Evolutionary conservation across 2,888 invertebrate species (phyloP).

Genomic region (Halocaridina rubra): DNA sequence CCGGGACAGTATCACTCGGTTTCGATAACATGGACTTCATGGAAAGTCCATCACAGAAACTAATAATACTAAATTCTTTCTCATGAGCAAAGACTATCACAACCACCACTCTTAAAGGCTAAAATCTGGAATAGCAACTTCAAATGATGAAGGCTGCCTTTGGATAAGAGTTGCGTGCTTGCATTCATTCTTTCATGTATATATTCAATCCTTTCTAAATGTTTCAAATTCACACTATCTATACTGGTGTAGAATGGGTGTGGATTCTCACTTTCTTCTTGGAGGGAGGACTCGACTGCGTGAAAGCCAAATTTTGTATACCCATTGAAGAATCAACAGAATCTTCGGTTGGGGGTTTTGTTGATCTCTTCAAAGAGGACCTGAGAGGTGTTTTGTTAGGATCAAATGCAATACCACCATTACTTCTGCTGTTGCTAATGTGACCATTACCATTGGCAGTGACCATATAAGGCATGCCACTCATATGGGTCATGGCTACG

Average conservation of each 20-base stretch:
- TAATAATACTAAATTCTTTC: too few species aligned
- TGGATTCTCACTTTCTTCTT: constrained; percentile 92
- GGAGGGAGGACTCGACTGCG: constrained; percentile 85
- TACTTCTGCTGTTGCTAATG: constrained; percentile 1
- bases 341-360: constrained; percentile 69
- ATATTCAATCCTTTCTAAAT: too few species aligned
- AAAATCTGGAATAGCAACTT: too few species aligned
- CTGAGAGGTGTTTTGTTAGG: constrained; percentile 77
- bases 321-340: constrained; percentile 72
- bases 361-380: constrained; percentile 86
- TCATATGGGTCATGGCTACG: constrained; percentile 51
- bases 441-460: constrained; percentile 47
- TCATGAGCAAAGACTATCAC: too few species aligned
- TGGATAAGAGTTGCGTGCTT: too few species aligned
- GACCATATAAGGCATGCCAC: constrained; percentile 47
- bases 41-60: too few species aligned
- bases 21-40: too few species aligned
- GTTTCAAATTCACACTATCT: too few species aligned
- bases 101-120: too few species aligned
- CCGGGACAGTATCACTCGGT: too few species aligned
- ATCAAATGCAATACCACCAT: constrained; percentile 64
- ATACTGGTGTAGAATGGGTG: constrained; percentile 89
- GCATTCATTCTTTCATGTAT: too few species aligned
- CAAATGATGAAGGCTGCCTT: too few species aligned
- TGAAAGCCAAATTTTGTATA: constrained; percentile 87